phyloP scores from a whole-genome alignment of 2,888 invertebrate species.

The Odontothrips loti region DNA sequence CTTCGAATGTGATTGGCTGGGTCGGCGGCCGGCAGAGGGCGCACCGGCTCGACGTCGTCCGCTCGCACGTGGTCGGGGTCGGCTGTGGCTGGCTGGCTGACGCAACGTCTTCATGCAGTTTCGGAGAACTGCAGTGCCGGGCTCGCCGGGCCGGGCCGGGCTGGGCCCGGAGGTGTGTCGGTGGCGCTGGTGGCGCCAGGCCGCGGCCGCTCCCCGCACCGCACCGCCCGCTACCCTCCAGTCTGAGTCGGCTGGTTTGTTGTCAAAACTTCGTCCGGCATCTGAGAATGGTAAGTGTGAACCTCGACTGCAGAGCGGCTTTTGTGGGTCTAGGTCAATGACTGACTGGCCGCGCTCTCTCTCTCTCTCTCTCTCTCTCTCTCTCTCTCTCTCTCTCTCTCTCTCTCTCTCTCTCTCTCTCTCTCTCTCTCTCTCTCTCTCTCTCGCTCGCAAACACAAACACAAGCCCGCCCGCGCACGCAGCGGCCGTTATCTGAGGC shows the following conservation, averaged over 20 bases:
- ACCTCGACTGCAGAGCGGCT: background rate
- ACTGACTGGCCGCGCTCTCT: background rate
- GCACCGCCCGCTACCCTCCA: too few relatives aligned
- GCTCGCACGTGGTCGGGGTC: background rate
- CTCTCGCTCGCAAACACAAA: background rate
- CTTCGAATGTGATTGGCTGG: background rate
- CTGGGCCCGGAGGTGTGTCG: background rate
- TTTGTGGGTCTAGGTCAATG: slow-evolving; percentile 13
- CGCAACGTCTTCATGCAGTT: background rate
- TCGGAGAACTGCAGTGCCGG: background rate
- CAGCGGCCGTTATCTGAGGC: background rate
- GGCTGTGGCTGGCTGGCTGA: background rate
- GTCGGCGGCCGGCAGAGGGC: slow-evolving; percentile 10
- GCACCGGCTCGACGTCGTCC: background rate
- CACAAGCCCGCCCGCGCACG: background rate
- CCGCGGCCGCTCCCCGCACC: background rate
- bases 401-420: too few relatives aligned
- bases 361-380: too few relatives aligned
- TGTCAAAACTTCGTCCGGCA: background rate
- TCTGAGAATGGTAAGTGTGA: too few relatives aligned
- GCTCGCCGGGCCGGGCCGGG: background rate
- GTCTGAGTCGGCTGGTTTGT: background rate
- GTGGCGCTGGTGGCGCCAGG: background rate
- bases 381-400: too few relatives aligned
- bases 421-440: too few relatives aligned